phyloP scores from a whole-genome alignment of 37 sponge, comb jelly and placozoan genomes.

The Mnemiopsis leidyi region DNA sequence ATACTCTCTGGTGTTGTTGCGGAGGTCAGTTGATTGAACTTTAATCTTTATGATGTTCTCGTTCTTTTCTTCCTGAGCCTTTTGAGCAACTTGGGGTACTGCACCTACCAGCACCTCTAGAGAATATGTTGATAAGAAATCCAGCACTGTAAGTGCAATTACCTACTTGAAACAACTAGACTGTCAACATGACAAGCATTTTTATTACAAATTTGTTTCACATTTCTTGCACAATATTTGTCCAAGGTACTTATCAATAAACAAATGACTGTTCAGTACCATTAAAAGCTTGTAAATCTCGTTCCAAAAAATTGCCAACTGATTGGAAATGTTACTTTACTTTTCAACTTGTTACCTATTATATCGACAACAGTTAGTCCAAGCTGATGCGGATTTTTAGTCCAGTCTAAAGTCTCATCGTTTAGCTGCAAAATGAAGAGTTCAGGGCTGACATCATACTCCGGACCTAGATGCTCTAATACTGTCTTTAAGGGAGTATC shows the following conservation, averaged over 20 bases:
- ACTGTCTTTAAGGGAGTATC: background rate
- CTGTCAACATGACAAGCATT: no score
- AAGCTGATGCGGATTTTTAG: background rate
- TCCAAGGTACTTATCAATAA: no score
- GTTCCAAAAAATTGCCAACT: no score
- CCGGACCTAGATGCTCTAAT: constrained; percentile 1
- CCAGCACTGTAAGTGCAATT: no score
- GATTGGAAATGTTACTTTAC: no score
- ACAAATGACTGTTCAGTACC: no score
- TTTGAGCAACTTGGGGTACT: background rate
- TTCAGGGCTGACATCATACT: background rate
- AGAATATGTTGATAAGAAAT: no score
- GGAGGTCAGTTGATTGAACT: constrained; percentile 3
- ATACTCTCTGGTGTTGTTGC: constrained; percentile 22
- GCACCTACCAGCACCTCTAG: constrained; percentile 36
- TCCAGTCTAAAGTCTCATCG: background rate
- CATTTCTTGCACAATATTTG: no score
- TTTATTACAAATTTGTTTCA: no score
- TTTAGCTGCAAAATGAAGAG: constrained; percentile 12
- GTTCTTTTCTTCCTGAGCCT: background rate
- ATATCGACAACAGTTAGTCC: constrained; percentile 48
- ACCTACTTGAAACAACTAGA: no score
- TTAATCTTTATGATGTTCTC: constrained; percentile 9
- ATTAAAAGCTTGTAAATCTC: no score
- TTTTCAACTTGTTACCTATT: constrained; percentile 39